phyloP scores from a whole-genome alignment of 2,113 vertebrate species.

The Austrofundulus limnaeus region DNA sequence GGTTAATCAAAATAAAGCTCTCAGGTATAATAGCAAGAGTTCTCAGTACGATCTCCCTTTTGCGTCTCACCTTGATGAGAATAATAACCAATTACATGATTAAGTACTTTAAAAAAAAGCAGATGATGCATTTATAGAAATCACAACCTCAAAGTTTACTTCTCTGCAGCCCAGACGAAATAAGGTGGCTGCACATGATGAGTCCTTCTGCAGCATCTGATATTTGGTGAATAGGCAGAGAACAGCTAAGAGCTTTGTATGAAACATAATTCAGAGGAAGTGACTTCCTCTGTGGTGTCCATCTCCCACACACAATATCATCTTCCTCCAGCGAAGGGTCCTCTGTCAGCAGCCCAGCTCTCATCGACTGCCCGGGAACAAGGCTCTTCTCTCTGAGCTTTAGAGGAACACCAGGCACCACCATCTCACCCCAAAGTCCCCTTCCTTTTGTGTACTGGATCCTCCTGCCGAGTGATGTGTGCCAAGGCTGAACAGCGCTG shows the following conservation, averaged over 20 bases:
- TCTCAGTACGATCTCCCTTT: too few relatives aligned
- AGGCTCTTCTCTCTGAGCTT: constrained; percentile 67
- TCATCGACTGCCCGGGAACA: constrained; percentile 68
- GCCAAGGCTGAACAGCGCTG: constrained; percentile 33
- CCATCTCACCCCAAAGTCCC: constrained; percentile 22
- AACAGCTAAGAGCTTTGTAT: constrained; percentile 34
- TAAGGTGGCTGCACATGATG: constrained; percentile 5
- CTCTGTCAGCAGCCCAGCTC: constrained; percentile 74
- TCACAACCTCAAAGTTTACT: not conserved
- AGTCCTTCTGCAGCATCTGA: constrained; percentile 24
- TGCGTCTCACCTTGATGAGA: not conserved
- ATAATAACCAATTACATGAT: too few relatives aligned
- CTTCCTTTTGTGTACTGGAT: constrained; percentile 75
- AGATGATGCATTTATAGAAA: not conserved
- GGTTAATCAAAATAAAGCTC: not conserved
- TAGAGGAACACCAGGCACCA: constrained; percentile 23
- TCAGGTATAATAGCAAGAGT: not conserved
- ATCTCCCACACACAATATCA: constrained; percentile 51
- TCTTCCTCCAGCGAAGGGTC: constrained; percentile 64
- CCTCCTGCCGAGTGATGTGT: constrained; percentile 70
- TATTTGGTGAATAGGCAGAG: constrained; percentile 8
- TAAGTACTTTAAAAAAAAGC: not conserved
- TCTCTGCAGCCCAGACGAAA: constrained; percentile 1
- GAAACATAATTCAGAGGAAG: constrained; percentile 56
- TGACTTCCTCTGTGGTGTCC: constrained; percentile 41